A percentile compares a stretch with the other conserved stretches of the same genome.
Evolutionary conservation across 2,113 vertebrate species (phyloP).

Genomic region (Mesocricetus auratus): DNA sequence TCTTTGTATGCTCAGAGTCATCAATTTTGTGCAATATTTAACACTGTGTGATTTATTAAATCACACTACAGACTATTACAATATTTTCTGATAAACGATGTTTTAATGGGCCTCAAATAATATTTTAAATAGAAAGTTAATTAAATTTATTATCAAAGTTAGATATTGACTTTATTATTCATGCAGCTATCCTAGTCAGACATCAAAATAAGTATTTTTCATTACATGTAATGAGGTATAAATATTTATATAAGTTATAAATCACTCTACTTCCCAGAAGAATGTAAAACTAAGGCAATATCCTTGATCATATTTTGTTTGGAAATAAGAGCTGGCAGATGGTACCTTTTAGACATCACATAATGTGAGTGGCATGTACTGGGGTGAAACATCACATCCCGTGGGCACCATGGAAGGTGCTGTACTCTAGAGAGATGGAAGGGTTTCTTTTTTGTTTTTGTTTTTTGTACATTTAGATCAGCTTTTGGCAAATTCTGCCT

Average conservation of each 20-base stretch:
- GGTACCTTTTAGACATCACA: background rate
- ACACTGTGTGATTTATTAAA: background rate
- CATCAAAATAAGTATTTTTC: constrained; percentile 23
- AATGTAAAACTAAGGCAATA: background rate
- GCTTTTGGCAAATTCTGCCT: background rate
- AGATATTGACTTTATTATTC: background rate
- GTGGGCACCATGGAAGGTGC: background rate
- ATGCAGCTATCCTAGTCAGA: background rate
- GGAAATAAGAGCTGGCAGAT: background rate
- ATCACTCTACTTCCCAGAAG: background rate
- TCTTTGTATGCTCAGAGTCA: background rate
- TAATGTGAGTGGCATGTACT: background rate
- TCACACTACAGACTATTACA: background rate
- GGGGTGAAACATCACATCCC: background rate
- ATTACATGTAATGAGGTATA: background rate
- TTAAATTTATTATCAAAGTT: background rate
- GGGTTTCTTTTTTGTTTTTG: background rate
- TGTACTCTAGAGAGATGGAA: background rate
- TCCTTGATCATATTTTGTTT: background rate
- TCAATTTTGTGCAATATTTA: background rate
- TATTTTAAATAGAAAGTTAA: background rate
- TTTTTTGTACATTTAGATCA: background rate
- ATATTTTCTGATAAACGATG: background rate
- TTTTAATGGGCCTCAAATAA: background rate
- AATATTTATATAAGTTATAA: background rate